Evolutionary conservation across 2,888 invertebrate genomes (phyloP), one percentile per base, ranked within the genome.

Genomic region (Conistra vaccinii): DNA sequence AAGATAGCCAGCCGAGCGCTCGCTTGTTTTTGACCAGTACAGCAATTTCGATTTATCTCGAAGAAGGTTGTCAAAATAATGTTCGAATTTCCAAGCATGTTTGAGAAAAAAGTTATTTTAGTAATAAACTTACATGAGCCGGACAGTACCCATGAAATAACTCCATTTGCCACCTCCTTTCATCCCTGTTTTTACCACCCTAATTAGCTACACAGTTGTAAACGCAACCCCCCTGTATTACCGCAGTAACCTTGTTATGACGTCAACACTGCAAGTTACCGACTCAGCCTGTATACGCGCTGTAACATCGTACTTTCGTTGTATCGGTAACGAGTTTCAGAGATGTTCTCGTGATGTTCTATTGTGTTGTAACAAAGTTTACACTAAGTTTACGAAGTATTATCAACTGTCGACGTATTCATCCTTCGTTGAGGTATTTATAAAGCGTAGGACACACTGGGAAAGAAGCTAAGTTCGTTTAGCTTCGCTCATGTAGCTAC

Each of bases 361-460:
- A 72, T 57, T 72, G 55, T 45, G 10, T 29, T 42, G 45, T 45
- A 45, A 45, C 55, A 57, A 35, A 72, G 73, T 73, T 45, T 69
- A 32, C 20, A n/a, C 23, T n/a, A 65, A 69, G 65, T 65, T 73
- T 72, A 35, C 20, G 26, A 51, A 23, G 35, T 42, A 7, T 71
- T 17, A 26, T 72, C 45, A 72, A 57, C 6, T 45, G 32, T 45
- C 20, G n/a, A 71, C 6, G 26, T 57, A 57, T n/a, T 26, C 42
- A 55, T n/a, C 32, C 5, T 7, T 17, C 26, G 26, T 45, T 45
- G 26, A 29, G 5, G 26, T 48, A 48, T 2, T 1, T 17, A 48
- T 48, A 48, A 48, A 20, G 48, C 20, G 45, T 20, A 20, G 17
- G 20, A 0, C 45, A 20, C 48, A 48, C 7, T 20, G 20, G 20